Conservation (phyloP, 2,113 vertebrate genomes). For the Epinephelus cyanopodus region DNA sequence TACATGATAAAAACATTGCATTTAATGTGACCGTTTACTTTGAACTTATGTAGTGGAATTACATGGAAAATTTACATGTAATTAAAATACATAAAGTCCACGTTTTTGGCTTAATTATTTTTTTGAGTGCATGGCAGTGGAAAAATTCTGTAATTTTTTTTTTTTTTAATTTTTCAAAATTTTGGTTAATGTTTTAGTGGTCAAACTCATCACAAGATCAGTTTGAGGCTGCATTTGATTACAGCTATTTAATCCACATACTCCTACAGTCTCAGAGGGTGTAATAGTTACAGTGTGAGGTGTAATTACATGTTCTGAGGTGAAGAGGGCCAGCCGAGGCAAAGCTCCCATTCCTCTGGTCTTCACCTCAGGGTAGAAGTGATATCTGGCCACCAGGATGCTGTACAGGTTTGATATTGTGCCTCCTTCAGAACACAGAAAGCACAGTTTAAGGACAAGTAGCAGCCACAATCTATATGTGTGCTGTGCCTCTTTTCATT, state of each 20-base stretch:
- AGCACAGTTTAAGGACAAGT: neutral
- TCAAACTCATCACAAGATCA: neutral
- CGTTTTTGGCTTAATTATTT: too few species aligned
- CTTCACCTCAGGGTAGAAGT: slow-evolving; percentile 84
- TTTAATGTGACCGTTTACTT: too few species aligned
- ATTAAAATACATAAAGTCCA: too few species aligned
- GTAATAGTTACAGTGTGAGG: neutral
- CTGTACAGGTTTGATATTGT: slow-evolving; percentile 84
- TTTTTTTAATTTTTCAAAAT: too few species aligned
- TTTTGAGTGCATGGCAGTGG: too few species aligned
- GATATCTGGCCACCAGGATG: slow-evolving; percentile 78
- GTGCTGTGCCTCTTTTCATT: neutral
- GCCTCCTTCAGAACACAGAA: slow-evolving; percentile 70
- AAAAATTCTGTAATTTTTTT: too few species aligned
- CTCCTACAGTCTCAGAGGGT: neutral
- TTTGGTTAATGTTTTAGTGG: neutral
- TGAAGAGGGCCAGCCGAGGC: slow-evolving; percentile 80
- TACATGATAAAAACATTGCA: too few species aligned
- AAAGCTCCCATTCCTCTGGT: slow-evolving; percentile 76
- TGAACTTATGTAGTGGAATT: too few species aligned
- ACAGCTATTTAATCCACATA: neutral
- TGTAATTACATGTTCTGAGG: slow-evolving; percentile 81
- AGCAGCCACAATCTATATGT: neutral
- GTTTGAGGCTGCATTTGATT: neutral
- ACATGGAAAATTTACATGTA: too few species aligned